Base-by-base conservation (phyloP, 2,888 invertebrate genomes). In the Zelleria hepariella region DNA sequence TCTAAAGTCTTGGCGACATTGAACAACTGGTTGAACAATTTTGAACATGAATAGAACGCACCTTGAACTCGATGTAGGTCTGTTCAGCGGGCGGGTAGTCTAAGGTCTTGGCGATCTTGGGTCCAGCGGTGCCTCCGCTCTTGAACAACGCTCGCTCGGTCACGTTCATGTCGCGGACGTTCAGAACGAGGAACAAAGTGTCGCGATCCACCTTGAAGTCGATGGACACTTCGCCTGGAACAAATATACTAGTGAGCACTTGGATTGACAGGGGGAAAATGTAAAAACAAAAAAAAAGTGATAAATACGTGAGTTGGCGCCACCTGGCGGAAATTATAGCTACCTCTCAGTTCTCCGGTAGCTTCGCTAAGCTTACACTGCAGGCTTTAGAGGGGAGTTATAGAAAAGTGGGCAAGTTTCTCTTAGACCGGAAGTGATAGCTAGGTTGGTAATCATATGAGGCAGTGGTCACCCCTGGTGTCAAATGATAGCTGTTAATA, bases 31-130 rank as follows among this genome's bases (percentile, higher is more conserved):
- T n/a, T n/a, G n/a, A n/a, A n/a, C n/a, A n/a, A n/a, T n/a, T n/a
- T 26, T 7, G 26, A 5, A 4, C 26, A 26, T 26, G 4, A 4
- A 26, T 26, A 15, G 32, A 60, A 51, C 78, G 75, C 63, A 92
- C 92, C 77, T 93, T 93, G 66, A 94, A 91, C 83, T 96, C 95
- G 65, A 96, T 91, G 70, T 95, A 96, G 26, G 96, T 89, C 84
- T 97, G 97, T 73, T 98, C 95, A 60, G 95, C 94, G 5, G 92
- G 93, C 24, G 94, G 92, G 76, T 95, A 97, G 75, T 96, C 96
- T 71, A 96, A 80, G 10, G 94, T 89, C 78, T 92, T 93, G 6
- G 91, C 90, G 57, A 95, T 86, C 67, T 93, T 92, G 58, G 94
- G 93, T 0, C 94, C 94, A 69, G 93, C 90, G 0, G 87, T 80